Percentiles rank a stretch among this genome's conserved stretches.
phyloP scores from a whole-genome alignment of 2,888 invertebrate species.

The Aradus depressus region DNA sequence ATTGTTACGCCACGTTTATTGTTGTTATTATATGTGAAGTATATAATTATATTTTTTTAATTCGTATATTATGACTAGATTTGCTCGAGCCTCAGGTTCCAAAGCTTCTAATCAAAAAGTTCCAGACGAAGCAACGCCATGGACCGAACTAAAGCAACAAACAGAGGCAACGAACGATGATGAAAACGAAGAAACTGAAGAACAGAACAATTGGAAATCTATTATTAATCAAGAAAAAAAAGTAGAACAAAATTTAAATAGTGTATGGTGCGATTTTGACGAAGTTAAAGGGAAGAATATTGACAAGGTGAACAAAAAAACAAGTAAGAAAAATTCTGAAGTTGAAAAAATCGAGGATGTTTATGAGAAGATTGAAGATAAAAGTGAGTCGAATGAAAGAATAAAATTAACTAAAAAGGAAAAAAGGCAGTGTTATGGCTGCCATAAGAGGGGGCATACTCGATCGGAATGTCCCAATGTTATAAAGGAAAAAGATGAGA shows the following conservation, averaged over 20 bases:
- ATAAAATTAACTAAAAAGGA: no score
- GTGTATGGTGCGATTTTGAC: slow-evolving; percentile 37
- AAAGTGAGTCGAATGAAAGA: slow-evolving; percentile 3
- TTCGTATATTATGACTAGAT: slow-evolving; percentile 51
- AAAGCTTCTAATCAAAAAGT: slow-evolving; percentile 59
- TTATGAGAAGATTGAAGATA: slow-evolving; percentile 7
- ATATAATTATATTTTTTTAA: not conserved
- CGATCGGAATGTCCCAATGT: slow-evolving; percentile 4
- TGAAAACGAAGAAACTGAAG: not conserved
- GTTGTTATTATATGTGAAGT: no score
- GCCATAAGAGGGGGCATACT: slow-evolving; percentile 4
- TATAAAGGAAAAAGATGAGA: slow-evolving; percentile 17
- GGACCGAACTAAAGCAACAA: slow-evolving; percentile 52
- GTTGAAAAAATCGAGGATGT: slow-evolving; percentile 6
- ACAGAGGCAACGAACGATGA: not conserved
- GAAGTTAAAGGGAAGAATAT: slow-evolving; percentile 20
- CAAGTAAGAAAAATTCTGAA: slow-evolving; percentile 12
- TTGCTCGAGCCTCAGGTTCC: slow-evolving; percentile 61
- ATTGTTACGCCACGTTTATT: no score
- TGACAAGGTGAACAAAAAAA: slow-evolving; percentile 12
- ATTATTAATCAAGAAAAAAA: slow-evolving; percentile 14
- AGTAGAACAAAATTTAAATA: slow-evolving; percentile 29
- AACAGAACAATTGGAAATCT: slow-evolving; percentile 12
- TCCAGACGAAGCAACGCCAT: slow-evolving; percentile 59
- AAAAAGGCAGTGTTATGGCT: no score